These are phyloP conservation scores for Cinclus cinclus DNA, from an alignment of 2,113 vertebrate genomes.

Conservation along the genomic window DNA sequence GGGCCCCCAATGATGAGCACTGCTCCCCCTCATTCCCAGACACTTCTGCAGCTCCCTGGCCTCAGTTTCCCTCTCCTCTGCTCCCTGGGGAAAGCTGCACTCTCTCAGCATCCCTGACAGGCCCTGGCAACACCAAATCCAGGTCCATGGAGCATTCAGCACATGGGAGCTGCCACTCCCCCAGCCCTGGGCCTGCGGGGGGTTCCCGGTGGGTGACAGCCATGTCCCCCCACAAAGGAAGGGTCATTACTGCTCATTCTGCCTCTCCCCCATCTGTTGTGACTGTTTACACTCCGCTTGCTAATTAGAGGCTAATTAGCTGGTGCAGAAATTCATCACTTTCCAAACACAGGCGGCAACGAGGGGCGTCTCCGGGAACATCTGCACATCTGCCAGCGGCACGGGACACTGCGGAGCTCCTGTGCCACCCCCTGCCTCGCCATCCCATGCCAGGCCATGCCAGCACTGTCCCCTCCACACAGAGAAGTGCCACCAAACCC, in stretches of 20 bases:
- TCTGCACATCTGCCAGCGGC: conserved; percentile 66
- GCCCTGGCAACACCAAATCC: background rate
- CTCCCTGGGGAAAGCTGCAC: background rate
- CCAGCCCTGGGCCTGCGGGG: rapidly evolving
- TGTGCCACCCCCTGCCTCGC: background rate
- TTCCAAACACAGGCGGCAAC: conserved; percentile 72
- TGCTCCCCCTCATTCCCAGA: rapidly evolving
- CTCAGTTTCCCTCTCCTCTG: background rate
- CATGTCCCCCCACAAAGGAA: background rate
- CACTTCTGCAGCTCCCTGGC: background rate
- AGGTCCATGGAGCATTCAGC: rapidly evolving
- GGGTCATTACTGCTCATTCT: conserved; percentile 84
- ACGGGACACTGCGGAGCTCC: background rate
- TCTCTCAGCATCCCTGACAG: background rate
- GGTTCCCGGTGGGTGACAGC: rapidly evolving
- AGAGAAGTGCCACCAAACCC: background rate
- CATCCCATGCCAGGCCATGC: rapidly evolving
- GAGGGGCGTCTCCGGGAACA: conserved; percentile 40
- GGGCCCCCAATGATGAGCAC: rapidly evolving
- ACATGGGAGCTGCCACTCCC: rapidly evolving
- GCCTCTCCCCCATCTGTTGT: conserved; percentile 86
- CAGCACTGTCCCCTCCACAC: rapidly evolving
- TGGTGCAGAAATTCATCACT: conserved; percentile 83
- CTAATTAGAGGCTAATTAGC: conserved; percentile 93
- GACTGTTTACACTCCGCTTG: conserved; percentile 88